Evolutionary conservation across 2,797 vertebrate genomes (phyloP).

Genomic region (Parotocinclus haroldoi): DNA sequence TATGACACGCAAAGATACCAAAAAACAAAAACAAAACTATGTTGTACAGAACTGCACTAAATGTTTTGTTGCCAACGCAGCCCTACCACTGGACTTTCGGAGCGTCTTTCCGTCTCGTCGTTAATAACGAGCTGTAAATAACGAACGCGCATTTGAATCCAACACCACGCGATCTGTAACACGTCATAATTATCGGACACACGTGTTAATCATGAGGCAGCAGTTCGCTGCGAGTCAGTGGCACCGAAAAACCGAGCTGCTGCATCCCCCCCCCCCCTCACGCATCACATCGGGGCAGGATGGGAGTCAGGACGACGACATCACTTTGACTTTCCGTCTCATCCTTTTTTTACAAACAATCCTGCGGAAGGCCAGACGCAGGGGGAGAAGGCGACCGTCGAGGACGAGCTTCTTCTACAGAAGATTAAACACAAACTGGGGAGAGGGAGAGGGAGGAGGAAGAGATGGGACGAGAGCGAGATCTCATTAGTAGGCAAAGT

Average conservation of each 20-base stretch:
- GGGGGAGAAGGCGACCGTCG: not conserved
- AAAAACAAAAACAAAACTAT: too few relatives aligned
- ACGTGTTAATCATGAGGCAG: slow-evolving; percentile 16
- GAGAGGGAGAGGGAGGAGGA: slow-evolving; percentile 6
- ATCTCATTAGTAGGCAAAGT: slow-evolving; percentile 49
- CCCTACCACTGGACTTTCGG: too few relatives aligned
- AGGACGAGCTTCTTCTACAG: slow-evolving; percentile 21
- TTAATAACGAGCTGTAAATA: too few relatives aligned
- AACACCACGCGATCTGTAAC: slow-evolving; percentile 23
- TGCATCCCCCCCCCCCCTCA: slow-evolving; percentile 4
- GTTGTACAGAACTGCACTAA: too few relatives aligned
- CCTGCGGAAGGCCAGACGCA: not conserved
- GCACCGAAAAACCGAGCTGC: slow-evolving; percentile 9
- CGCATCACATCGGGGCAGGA: not conserved
- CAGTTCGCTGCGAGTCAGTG: not conserved
- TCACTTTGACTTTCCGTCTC: slow-evolving; percentile 1
- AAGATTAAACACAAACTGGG: slow-evolving; percentile 37
- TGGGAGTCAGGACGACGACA: not conserved
- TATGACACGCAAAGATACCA: too few relatives aligned
- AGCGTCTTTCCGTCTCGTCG: too few relatives aligned
- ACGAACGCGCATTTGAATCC: slow-evolving; percentile 5
- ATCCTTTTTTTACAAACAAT: slow-evolving; percentile 20
- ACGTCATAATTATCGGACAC: slow-evolving; percentile 39
- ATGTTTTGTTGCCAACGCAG: too few relatives aligned
- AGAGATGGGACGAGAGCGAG: slow-evolving; percentile 7